Evolutionary conservation across 2,888 invertebrate species (phyloP).

Genomic region (Anticlea derivata): DNA sequence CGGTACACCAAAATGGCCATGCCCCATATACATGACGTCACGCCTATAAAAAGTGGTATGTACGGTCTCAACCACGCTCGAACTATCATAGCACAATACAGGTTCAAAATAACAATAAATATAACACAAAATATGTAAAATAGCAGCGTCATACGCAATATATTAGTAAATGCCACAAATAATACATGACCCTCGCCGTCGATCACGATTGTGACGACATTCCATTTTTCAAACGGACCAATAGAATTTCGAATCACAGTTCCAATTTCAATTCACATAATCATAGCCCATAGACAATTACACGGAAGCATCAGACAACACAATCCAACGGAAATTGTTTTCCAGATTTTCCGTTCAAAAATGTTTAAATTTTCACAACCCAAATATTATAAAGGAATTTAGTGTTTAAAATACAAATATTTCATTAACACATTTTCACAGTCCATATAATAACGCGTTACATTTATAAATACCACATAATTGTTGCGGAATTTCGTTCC

Average conservation of each 20-base stretch:
- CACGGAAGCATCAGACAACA: constrained; percentile 7
- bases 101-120: constrained; percentile 39
- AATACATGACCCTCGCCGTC: constrained; percentile 66
- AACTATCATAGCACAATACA: constrained; percentile 79
- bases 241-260: constrained; percentile 66
- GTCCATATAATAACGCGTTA: not conserved
- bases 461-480: not conserved
- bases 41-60: constrained; percentile 93
- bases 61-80: constrained; percentile 84
- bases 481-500: constrained; percentile 10
- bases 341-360: constrained; percentile 5
- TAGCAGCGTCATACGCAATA: constrained; percentile 59
- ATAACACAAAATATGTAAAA: constrained; percentile 3
- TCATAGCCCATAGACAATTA: constrained; percentile 19
- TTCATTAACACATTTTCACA: not conserved
- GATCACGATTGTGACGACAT: constrained; percentile 38
- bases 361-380: not conserved
- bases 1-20: constrained; percentile 78
- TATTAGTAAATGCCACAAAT: constrained; percentile 69
- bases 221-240: constrained; percentile 51
- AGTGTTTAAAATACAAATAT: not conserved
- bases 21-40: constrained; percentile 95
- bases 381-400: not conserved
- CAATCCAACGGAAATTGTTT: not conserved
- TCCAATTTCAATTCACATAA: constrained; percentile 51